These are phyloP conservation scores for Eupithecia centaureata DNA, from an alignment of 2,888 invertebrate species.

Conservation along the genomic window DNA sequence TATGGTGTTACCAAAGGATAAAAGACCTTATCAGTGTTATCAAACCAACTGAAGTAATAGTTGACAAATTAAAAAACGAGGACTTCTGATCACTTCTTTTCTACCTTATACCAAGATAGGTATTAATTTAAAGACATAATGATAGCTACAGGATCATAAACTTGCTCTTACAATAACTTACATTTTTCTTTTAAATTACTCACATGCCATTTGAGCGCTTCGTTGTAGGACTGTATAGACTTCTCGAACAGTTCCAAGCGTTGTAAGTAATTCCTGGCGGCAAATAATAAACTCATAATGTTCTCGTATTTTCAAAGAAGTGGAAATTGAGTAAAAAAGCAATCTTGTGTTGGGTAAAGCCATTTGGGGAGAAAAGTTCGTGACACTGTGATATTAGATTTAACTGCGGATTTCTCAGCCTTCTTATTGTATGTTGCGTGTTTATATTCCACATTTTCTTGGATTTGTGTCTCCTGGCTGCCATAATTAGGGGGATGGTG, in stretches of 20 bases:
- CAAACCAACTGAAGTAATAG: no score
- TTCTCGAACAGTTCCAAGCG: constrained; percentile 76
- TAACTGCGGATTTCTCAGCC: constrained; percentile 16
- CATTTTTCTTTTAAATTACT: constrained; percentile 48
- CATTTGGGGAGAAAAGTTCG: constrained; percentile 32
- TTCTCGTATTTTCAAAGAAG: constrained; percentile 29
- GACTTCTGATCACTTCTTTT: no score
- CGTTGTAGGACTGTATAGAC: constrained; percentile 74
- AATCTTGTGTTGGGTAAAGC: constrained; percentile 39
- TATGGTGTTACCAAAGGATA: no score
- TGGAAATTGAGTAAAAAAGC: constrained; percentile 40
- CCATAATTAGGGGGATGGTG: background rate
- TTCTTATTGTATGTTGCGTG: constrained; percentile 1
- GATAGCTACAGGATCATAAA: no score
- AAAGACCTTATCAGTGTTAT: no score
- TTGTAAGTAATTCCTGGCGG: constrained; percentile 74
- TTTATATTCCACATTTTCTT: background rate
- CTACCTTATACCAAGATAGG: no score
- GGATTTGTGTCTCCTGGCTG: background rate
- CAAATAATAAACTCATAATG: constrained; percentile 42
- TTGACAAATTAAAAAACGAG: no score
- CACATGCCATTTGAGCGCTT: constrained; percentile 77
- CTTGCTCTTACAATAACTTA: background rate
- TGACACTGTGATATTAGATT: constrained; percentile 25
- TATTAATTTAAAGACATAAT: no score